These are phyloP conservation scores for Drosophila aff. DNA, from an alignment of 1,140 invertebrate species.

Conservation along the genomic window DNA sequence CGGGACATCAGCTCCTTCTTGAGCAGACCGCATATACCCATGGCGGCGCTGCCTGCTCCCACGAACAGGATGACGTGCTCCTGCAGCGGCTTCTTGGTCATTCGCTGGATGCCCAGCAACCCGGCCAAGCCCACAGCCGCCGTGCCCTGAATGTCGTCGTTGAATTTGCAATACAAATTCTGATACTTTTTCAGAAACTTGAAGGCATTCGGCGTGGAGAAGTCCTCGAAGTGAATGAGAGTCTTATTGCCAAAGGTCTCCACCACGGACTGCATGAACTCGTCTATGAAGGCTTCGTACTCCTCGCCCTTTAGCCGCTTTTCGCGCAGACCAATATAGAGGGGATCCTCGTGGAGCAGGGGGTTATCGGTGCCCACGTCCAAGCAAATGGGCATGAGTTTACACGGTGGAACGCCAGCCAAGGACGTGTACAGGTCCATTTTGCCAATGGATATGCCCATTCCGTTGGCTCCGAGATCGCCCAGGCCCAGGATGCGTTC, in stretches of 20 bases:
- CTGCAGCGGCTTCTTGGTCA: constrained; percentile 92
- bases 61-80: constrained; percentile 96
- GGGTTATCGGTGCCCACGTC: constrained; percentile 97
- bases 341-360: constrained; percentile 93
- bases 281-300: constrained; percentile 98
- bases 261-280: constrained; percentile 98
- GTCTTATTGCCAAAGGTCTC: constrained; percentile 92
- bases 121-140: constrained; percentile 96
- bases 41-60: constrained; percentile 96
- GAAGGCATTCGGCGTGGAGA: constrained; percentile 97
- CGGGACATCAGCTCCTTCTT: constrained; percentile 82
- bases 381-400: constrained; percentile 94
- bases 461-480: constrained; percentile 97
- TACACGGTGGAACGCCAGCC: constrained; percentile 95
- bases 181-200: constrained; percentile 94
- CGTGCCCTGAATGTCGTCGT: constrained; percentile 99
- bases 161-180: constrained; percentile 96
- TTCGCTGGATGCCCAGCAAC: constrained; percentile 91
- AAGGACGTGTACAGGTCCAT: constrained; percentile 96
- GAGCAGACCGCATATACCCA: constrained; percentile 95
- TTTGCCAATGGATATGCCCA: constrained; percentile 99
- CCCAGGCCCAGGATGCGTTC: constrained; percentile 97
- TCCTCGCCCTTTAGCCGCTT: constrained; percentile 92
- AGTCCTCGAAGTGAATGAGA: constrained; percentile 98
- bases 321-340: constrained; percentile 97